Evolutionary conservation across 2,113 vertebrate genomes (phyloP).

Genomic region (Nothocercus julius): DNA sequence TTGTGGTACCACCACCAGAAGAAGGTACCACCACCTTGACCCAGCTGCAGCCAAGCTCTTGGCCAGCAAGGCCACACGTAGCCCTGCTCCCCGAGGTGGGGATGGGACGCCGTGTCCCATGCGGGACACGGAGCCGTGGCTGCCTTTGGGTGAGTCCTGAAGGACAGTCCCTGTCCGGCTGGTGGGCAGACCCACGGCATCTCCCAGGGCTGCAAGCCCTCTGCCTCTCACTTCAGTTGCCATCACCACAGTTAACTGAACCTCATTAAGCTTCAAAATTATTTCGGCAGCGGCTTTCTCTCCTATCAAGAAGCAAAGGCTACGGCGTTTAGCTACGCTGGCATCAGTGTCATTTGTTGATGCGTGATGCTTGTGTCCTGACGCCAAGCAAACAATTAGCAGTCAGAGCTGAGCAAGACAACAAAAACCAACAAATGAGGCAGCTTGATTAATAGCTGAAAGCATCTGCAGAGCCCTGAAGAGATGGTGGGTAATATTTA

Average conservation of each 20-base stretch:
- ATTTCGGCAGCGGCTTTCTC: neutral
- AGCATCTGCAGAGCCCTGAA: slow-evolving; percentile 11
- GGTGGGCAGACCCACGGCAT: neutral
- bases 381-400: slow-evolving; percentile 61
- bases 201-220: neutral
- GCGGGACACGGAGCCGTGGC: too few species aligned
- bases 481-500: slow-evolving; percentile 44
- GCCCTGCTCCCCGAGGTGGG: neutral
- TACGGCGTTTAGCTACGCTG: neutral
- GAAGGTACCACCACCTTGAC: neutral
- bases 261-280: neutral
- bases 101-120: too few species aligned
- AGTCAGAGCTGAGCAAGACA: slow-evolving; percentile 12
- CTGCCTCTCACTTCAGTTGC: neutral
- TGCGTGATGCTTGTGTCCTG: slow-evolving; percentile 6
- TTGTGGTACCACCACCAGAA: neutral
- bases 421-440: slow-evolving; percentile 50
- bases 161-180: neutral
- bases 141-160: neutral
- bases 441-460: slow-evolving; percentile 47
- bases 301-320: neutral
- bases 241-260: neutral
- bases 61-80: rapidly evolving
- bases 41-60: neutral
- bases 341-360: neutral